Evolutionary conservation across 1,140 invertebrate genomes (phyloP), one percentile per base, ranked within the genome.

Genomic region (Psix sp.): DNA sequence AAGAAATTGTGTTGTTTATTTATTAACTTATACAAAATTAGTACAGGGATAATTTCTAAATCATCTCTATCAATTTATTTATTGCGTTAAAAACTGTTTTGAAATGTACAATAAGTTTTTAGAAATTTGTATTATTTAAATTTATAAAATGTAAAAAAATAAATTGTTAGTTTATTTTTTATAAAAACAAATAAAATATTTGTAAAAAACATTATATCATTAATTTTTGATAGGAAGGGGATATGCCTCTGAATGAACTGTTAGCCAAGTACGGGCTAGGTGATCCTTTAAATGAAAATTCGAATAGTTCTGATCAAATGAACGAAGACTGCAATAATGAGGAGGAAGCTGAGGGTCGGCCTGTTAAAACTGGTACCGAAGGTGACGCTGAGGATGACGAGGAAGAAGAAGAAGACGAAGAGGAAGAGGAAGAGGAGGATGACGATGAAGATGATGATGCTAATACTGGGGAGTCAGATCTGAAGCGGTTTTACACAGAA

Each of bases 181-280:
- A n/a, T n/a, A 38, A 11, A 15, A 38, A 2, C n/a, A 24, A 21
- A 43, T 26, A 31, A 33, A 33, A 48, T 20, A 43, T 31, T 20
- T 35, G 7, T 13, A 10, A 10, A 13, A 24, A 21, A 10, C 6
- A 39, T n/a, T 24, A 11, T 3, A 48, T 20, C 39, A 0, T 13
- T 20, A 36, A 20, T 10, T 16, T 21, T 45, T 54, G 36, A 26
- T 51, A 90, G 88, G 91, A 91, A 83, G 91, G 92, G 82, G 95
- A 98, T 88, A 98, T 98, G 95, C 97, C 97, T 65, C 89, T 98
- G 71, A 96, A 97, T 79, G 93, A 97, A 82, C 86, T 98, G 40
- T 87, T 98, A 70, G 95, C 94, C 6, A 91, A 96, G 86, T 97
- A 97, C 88, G 93, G 94, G 67, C 94, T 91, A 87, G 89, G 86